Conservation (phyloP, 2,797 vertebrate species). For the Alosa sapidissima region DNA sequence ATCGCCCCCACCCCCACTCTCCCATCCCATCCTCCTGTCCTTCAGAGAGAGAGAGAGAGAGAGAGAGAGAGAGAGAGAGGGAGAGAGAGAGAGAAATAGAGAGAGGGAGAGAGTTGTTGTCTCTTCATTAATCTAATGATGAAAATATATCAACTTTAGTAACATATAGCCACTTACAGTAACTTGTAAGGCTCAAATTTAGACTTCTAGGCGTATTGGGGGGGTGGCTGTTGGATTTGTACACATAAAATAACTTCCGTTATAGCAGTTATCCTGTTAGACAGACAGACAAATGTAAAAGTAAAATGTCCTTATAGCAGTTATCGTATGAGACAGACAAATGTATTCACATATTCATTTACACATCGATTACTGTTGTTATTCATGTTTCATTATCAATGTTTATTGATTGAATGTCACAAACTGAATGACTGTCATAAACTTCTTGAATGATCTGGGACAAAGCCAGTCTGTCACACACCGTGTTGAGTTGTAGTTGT, state of each 20-base stretch:
- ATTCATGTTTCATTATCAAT: neutral
- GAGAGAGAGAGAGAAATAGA: too few species aligned
- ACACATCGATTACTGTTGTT: neutral
- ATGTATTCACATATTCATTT: neutral
- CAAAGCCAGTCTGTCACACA: neutral
- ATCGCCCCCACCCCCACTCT: neutral
- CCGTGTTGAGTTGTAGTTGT: neutral
- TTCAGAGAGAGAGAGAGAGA: neutral
- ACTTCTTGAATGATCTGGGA: neutral
- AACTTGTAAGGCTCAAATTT: too few species aligned
- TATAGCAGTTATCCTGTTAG: neutral
- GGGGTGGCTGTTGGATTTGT: neutral
- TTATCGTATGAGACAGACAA: neutral
- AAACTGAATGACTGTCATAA: neutral
- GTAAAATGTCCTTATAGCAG: too few species aligned
- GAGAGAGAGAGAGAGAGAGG: neutral
- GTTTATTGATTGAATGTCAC: neutral
- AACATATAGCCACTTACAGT: too few species aligned
- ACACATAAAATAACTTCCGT: neutral
- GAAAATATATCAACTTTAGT: too few species aligned
- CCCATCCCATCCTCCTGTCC: neutral
- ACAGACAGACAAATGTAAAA: neutral
- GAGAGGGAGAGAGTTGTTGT: too few species aligned
- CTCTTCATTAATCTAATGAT: too few species aligned
- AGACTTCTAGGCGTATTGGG: too few species aligned